Percentiles rank a stretch among this genome's conserved stretches.
Conservation (phyloP, 2,797 vertebrate genomes). For the Hoplostethus atlanticus region DNA sequence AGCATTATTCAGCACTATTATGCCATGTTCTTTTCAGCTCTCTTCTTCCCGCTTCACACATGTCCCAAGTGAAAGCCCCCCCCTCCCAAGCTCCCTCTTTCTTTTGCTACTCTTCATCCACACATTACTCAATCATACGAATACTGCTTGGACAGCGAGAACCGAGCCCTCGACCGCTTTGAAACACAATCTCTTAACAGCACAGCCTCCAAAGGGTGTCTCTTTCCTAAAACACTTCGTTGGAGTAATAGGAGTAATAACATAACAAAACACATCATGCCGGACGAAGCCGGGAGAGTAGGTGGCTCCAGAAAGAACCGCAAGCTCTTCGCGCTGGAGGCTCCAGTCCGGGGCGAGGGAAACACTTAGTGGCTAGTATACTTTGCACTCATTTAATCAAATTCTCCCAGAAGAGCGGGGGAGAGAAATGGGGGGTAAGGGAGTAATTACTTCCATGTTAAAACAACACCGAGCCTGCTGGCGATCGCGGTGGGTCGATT, state of each 20-base stretch:
- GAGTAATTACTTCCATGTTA: conserved; percentile 79
- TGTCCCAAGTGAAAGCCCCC: background rate
- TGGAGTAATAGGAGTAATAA: conserved; percentile 53
- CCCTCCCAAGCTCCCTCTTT: conserved; percentile 4
- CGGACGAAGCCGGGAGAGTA: conserved; percentile 25
- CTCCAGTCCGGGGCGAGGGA: conserved; percentile 37
- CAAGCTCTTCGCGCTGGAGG: conserved; percentile 52
- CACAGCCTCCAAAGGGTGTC: conserved; percentile 24
- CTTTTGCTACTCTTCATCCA: conserved; percentile 21
- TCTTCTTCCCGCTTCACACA: conserved; percentile 7
- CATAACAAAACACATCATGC: conserved; percentile 60
- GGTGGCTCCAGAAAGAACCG: conserved; percentile 58
- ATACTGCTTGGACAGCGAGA: conserved; percentile 34
- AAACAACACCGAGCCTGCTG: conserved; percentile 72
- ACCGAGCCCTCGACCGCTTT: conserved; percentile 21
- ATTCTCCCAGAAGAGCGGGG: conserved; percentile 58
- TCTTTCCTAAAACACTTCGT: conserved; percentile 57
- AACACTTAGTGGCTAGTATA: conserved; percentile 66
- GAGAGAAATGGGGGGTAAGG: conserved; percentile 23
- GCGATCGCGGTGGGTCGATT: conserved; percentile 50
- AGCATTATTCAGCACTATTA: conserved; percentile 37
- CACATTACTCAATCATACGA: conserved; percentile 36
- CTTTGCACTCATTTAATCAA: conserved; percentile 72
- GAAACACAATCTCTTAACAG: conserved; percentile 37
- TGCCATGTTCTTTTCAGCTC: background rate